Base-by-base conservation (phyloP, 2,888 invertebrate genomes). In the Drosophila histrio region DNA sequence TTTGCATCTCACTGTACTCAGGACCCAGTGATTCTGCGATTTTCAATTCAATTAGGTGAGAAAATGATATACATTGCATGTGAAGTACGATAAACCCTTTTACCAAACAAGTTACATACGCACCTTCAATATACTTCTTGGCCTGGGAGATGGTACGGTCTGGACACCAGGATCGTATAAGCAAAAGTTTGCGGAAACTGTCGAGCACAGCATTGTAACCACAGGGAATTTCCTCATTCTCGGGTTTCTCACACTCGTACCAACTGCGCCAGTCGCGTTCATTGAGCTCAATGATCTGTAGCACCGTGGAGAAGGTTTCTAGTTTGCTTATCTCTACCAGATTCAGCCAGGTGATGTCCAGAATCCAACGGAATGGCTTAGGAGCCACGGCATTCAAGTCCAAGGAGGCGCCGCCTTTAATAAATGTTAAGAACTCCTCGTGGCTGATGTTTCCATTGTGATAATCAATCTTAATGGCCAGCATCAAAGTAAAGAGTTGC, bases 291-390 rank as follows among this genome's bases (percentile, higher is more conserved):
- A 98, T 97, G 92, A 96, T 96, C 32, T 94, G 93, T 19, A 98
- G 92, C 49, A 98, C 94, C 79, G 96, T 96, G 1, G 94, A 92
- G 91, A 98, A 98, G 9, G 94, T 95, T 24, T 95, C 93, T 56
- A 98, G 91, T 90, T 96, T 97, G 89, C 96, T 97, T 17, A 99
- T 96, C 92, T 98, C 98, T 0, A 98, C 98, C 72, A 98, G 93
- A 93, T 99, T 99, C 34, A 98, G 91, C 98, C 98, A 99, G 0
- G 98, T 98, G 72, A 98, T 97, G 87, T 98, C 98, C 54, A 98
- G 93, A 84, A 99, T 97, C 98, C 98, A 99, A 81, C 95, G 94
- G 88, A 97, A 97, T 0, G 98, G 98, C 92, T 98, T 98, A 0
- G 97, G 97, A 2, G 95, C 93, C 0, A 98, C 98, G 2, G 97